A percentile compares a stretch with the other conserved stretches of the same genome.
phyloP scores from a whole-genome alignment of 2,797 vertebrate species.

The Austrolebias charrua region DNA sequence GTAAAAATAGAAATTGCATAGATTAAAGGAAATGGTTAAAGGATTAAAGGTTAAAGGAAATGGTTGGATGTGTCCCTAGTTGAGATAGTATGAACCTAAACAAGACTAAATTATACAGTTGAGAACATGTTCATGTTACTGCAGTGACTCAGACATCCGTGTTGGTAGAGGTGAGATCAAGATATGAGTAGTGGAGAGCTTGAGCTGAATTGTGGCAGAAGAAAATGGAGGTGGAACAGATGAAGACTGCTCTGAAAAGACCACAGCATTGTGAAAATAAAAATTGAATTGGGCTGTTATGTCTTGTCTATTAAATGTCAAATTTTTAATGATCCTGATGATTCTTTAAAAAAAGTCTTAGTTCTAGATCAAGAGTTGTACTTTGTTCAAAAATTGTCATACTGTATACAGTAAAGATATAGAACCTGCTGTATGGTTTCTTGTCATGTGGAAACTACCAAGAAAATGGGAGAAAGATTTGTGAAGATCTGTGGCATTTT shows the following conservation, averaged over 20 bases:
- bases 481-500: conserved; percentile 13
- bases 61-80: neutral
- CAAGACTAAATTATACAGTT: conserved; percentile 1
- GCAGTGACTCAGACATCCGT: conserved; percentile 43
- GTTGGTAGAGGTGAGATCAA: conserved; percentile 39
- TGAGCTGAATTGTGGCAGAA: conserved; percentile 22
- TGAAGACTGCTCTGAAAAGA: conserved; percentile 7
- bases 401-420: too few relatives aligned
- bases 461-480: conserved; percentile 8
- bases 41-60: too few relatives aligned
- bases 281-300: conserved; percentile 6
- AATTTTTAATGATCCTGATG: too few relatives aligned
- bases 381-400: conserved; percentile 39
- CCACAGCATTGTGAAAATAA: conserved; percentile 8
- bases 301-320: neutral
- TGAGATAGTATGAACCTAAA: conserved; percentile 11
- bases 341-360: too few relatives aligned
- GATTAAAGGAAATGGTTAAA: too few relatives aligned
- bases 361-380: conserved; percentile 4
- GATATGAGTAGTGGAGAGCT: conserved; percentile 32
- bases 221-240: conserved; percentile 44
- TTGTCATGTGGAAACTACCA: neutral
- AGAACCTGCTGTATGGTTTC: conserved; percentile 19
- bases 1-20: too few relatives aligned
- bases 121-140: conserved; percentile 15